Evolutionary conservation across 2,113 vertebrate genomes (phyloP), one percentile per base, ranked within the genome.

Genomic region (Ramphastos sulfuratus): DNA sequence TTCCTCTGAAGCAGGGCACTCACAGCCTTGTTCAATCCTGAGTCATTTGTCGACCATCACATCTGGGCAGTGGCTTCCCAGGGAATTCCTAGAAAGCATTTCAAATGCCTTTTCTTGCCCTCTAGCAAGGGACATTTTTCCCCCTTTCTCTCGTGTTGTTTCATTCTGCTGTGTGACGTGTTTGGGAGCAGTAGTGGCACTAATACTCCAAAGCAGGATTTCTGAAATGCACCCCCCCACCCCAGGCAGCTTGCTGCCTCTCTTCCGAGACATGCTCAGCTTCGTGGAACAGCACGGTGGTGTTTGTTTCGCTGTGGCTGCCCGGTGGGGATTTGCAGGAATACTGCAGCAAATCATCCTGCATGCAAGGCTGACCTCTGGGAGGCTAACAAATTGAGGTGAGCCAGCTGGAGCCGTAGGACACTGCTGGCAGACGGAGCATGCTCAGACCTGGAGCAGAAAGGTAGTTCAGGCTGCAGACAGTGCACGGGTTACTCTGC

Each of bases 361-460:
- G 89, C 89, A 91, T 91, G 90, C 87, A 91, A 82, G 89, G 85
- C 89, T 95, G 96, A 97, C 97, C 95, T 97, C 96, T 85, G 94
- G 96, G 97, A 95, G 73, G 93, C 96, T 94, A 82, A 93, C 95
- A 97, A 95, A 97, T 96, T 95, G 96, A 96, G 96, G 95, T 95
- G 96, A 97, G 95, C 90, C 94, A 86, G 95, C 96, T 90, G 93
- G 94, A 96, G 96, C 63, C 59, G 46, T 72, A 95, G 97, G 97
- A 97, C 87, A 93, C 71, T 52, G 85, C 92, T 23, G 80, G 27
- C 85, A 78, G 63, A 90, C 52, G 11, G 97, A 97, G 97, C 96
- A 96, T 96, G 95, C 96, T 95, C 97, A 94, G 95, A 96, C 85
- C 84, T 50, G 84, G 72, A 63, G 82, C 88, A 78, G 65, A 91